A percentile compares a stretch with the other conserved stretches of the same genome.
Evolutionary conservation across 2,113 vertebrate genomes (phyloP).

Genomic region (Thunnus thynnus): DNA sequence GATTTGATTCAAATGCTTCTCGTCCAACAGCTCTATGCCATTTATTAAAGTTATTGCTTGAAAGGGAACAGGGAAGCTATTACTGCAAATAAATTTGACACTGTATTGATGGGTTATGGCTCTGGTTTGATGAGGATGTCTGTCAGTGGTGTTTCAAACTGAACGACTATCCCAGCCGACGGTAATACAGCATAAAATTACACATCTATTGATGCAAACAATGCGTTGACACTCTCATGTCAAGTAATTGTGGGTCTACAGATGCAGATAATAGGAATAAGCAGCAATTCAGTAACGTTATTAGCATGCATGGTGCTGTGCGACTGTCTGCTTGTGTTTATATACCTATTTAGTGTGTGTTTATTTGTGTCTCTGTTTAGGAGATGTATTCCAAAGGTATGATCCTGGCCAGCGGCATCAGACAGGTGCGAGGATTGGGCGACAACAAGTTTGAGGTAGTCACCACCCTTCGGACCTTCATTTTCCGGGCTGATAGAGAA

Average conservation of each 20-base stretch:
- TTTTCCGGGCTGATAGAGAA: conserved; percentile 95
- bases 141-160: conserved; percentile 49
- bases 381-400: conserved; percentile 98
- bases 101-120: conserved; percentile 47
- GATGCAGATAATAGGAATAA: conserved; percentile 45
- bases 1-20: conserved; percentile 42
- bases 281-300: conserved; percentile 39
- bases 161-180: conserved; percentile 27
- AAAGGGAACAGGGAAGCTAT: conserved; percentile 56
- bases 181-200: conserved; percentile 36
- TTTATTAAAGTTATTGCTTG: conserved; percentile 64
- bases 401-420: conserved; percentile 90
- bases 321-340: conserved; percentile 14
- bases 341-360: not conserved
- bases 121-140: conserved; percentile 56
- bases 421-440: conserved; percentile 87
- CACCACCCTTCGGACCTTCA: conserved; percentile 92
- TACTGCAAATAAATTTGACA: conserved; percentile 58
- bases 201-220: conserved; percentile 58
- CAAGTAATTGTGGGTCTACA: conserved; percentile 25
- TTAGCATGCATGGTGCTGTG: conserved; percentile 25
- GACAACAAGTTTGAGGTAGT: conserved; percentile 97
- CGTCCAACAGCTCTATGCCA: conserved; percentile 14
- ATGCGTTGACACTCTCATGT: conserved; percentile 4
- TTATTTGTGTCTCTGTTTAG: conserved; percentile 74